phyloP scores from a whole-genome alignment of 1,140 invertebrate genomes.

The Procambarus clarkii region DNA sequence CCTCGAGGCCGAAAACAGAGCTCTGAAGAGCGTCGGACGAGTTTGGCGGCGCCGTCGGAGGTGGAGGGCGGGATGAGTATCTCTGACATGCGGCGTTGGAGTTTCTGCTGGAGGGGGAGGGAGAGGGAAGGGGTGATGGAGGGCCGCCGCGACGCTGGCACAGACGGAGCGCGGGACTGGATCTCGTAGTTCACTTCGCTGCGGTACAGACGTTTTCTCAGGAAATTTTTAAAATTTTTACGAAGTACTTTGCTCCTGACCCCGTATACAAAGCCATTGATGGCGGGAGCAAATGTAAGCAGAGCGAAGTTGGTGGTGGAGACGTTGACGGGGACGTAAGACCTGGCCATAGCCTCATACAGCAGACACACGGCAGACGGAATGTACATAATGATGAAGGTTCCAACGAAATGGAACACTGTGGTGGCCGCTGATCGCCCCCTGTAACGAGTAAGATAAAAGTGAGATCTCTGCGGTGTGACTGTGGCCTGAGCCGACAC shows the following conservation, averaged over 20 bases:
- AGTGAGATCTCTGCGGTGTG: slow-evolving; percentile 86
- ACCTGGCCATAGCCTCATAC: slow-evolving; percentile 79
- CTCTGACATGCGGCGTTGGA: slow-evolving; percentile 71
- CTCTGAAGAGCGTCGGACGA: slow-evolving; percentile 63
- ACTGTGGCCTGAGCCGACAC: slow-evolving; percentile 89
- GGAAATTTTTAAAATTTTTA: slow-evolving; percentile 85
- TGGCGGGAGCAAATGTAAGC: slow-evolving; percentile 83
- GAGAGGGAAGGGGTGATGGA: slow-evolving; percentile 80
- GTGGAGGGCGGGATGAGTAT: slow-evolving; percentile 60
- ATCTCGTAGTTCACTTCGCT: slow-evolving; percentile 84
- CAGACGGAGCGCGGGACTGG: slow-evolving; percentile 83
- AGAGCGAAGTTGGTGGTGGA: slow-evolving; percentile 80
- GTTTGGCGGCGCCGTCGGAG: slow-evolving; percentile 29
- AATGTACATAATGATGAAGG: slow-evolving; percentile 83
- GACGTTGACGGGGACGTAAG: slow-evolving; percentile 76
- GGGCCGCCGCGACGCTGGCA: slow-evolving; percentile 84
- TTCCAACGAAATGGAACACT: slow-evolving; percentile 84
- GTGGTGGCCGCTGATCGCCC: slow-evolving; percentile 83
- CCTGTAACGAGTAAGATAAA: slow-evolving; percentile 79
- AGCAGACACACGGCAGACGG: slow-evolving; percentile 84
- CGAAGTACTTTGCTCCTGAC: slow-evolving; percentile 83
- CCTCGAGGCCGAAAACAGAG: slow-evolving; percentile 28
- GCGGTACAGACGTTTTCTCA: slow-evolving; percentile 86
- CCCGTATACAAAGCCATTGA: slow-evolving; percentile 87
- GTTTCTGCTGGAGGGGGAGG: slow-evolving; percentile 57